These are phyloP conservation scores for Platycnemis pennipes DNA, from an alignment of 2,888 invertebrate genomes.

Conservation along the genomic window DNA sequence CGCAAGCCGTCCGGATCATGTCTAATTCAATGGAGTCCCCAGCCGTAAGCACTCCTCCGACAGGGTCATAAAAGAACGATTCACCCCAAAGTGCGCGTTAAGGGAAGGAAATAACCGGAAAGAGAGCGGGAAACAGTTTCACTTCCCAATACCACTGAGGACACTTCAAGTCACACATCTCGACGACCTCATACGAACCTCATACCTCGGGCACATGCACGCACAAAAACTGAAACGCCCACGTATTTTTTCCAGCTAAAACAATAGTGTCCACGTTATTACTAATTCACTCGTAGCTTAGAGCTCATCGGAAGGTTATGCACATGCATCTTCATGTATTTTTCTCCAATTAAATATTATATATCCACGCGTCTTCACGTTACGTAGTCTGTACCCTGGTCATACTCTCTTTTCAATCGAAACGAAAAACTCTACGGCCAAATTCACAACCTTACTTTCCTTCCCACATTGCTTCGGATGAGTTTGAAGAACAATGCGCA, in stretches of 20 bases:
- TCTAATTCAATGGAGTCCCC: not conserved
- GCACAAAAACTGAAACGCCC: not conserved
- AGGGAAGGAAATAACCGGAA: not conserved
- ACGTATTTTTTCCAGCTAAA: not conserved
- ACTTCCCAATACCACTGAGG: not conserved
- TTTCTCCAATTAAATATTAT: not conserved
- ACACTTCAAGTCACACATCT: not conserved
- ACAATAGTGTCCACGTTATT: not conserved
- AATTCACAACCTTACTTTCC: not conserved
- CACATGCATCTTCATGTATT: not conserved
- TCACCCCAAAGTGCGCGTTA: not conserved
- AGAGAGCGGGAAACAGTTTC: not conserved
- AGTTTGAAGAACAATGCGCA: not conserved
- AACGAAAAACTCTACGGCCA: not conserved
- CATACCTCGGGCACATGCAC: not conserved
- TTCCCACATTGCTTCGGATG: not conserved
- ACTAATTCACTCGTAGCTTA: not conserved
- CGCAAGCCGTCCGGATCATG: not conserved
- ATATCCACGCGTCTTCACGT: not conserved
- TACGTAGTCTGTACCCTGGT: not conserved
- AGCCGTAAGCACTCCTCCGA: not conserved
- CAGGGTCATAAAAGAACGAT: not conserved
- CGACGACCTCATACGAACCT: not conserved
- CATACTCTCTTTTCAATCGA: not conserved
- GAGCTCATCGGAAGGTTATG: not conserved